Percentiles rank a stretch among this genome's conserved stretches.
phyloP scores from a whole-genome alignment of 2,113 vertebrate species.

The Vireo altiloquus region DNA sequence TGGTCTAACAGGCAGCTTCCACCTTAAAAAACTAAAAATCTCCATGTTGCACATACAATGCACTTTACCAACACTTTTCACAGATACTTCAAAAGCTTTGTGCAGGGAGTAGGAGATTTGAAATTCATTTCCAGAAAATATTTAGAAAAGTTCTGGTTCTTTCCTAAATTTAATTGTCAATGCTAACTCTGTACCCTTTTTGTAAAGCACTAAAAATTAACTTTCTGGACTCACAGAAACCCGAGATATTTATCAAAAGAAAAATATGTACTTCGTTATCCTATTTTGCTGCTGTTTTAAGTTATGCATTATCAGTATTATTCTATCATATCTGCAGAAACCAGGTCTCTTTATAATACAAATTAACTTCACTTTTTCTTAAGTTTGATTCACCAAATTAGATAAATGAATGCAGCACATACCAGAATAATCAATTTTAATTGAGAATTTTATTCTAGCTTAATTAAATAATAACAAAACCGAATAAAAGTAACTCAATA shows the following conservation, averaged over 20 bases:
- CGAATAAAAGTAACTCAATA: background rate
- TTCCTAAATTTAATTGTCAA: background rate
- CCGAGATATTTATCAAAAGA: background rate
- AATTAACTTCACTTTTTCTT: background rate
- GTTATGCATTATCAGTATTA: background rate
- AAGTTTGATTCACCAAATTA: background rate
- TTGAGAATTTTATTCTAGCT: background rate
- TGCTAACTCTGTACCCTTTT: background rate
- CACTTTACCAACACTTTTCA: background rate
- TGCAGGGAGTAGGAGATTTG: background rate
- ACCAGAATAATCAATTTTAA: background rate
- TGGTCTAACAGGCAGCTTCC: background rate
- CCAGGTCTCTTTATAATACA: background rate
- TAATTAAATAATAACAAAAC: background rate
- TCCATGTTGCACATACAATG: background rate
- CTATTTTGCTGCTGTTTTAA: background rate
- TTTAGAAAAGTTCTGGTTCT: background rate
- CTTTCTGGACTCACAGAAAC: background rate
- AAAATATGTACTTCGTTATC: background rate
- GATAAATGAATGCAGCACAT: background rate
- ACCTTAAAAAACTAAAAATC: background rate
- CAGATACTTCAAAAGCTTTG: background rate
- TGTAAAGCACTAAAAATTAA: background rate
- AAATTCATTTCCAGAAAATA: background rate
- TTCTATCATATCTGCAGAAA: background rate